Conservation (phyloP, 2,888 invertebrate genomes). For the Blastobasis adustella region DNA sequence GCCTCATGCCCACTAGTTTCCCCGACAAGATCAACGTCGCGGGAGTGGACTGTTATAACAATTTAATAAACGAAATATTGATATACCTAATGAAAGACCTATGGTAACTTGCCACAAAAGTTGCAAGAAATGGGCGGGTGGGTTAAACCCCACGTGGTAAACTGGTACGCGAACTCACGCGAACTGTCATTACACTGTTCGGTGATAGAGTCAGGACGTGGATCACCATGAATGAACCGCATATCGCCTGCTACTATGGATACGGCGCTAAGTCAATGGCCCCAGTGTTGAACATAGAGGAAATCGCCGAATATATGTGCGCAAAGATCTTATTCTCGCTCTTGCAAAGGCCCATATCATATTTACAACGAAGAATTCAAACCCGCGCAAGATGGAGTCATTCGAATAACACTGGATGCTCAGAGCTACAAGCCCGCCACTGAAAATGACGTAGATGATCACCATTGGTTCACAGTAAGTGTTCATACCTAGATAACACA, state of each 20-base stretch:
- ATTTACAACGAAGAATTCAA: conserved; percentile 42
- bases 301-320: conserved; percentile 59
- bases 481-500: too few relatives aligned
- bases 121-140: conserved; percentile 72
- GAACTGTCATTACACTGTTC: conserved; percentile 44
- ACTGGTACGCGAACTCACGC: conserved; percentile 61
- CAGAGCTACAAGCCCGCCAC: conserved; percentile 38
- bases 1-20: conserved; percentile 76
- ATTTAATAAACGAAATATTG: conserved; percentile 70
- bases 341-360: conserved; percentile 64
- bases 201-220: conserved; percentile 65
- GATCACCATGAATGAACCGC: conserved; percentile 75
- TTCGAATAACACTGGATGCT: conserved; percentile 17
- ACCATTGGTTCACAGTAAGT: conserved; percentile 65
- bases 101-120: conserved; percentile 63
- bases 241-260: conserved; percentile 37
- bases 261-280: conserved; percentile 45
- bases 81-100: conserved; percentile 74
- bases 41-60: conserved; percentile 38
- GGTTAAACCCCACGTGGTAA: conserved; percentile 49
- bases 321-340: conserved; percentile 59
- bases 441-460: conserved; percentile 29
- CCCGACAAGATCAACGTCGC: conserved; percentile 67
- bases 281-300: conserved; percentile 39
- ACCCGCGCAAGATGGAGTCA: conserved; percentile 24